Base-by-base conservation (phyloP, 2,797 vertebrate species). In the Platyrinchus mystaceus region DNA sequence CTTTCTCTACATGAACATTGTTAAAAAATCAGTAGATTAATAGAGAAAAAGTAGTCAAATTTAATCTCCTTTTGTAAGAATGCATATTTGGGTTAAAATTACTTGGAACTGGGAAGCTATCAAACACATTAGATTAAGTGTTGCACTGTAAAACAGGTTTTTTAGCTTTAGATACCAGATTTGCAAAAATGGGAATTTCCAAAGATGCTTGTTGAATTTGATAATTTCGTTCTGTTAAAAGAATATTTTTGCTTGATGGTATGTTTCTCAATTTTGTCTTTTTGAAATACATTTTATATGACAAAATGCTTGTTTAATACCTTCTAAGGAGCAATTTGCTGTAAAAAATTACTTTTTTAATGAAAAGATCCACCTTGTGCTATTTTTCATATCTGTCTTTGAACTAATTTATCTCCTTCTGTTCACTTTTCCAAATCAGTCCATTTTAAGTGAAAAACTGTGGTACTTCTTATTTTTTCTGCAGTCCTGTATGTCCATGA, bases 281-380 rank as follows among this genome's bases (percentile, higher is more conserved):
- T 82, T 60, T 46, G 6, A 73, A 73, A 79, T 44, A 27, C 2
- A 70, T 23, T 66, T 89, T 50, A 36, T 74, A 36, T 58, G 24
- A 43, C 9, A 69, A 81, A 91, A 41, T 46, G 1, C 3, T 84
- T 32, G 36, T 30, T 92, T 74, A 80, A 21, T 79, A 73, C 7
- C 14, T 12, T 87, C 6, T 49, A 70, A 70, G 16, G 13, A 90
- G 4, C 2, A 88, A 81, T 55, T 46, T 53, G 6, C 15, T 63
- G 4, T 21, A 50, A 70, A 84, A 36, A 46, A 2, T 5, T 3
- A 0, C 2, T 34, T 76, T 76, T 82, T 56, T 30, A 39, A 36
- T 58, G 0, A 9, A n/a, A 69, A 62, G 2, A 10, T 63, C 15
- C 3, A 37, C 9, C 10, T 43, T 43, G 14, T 49, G 13, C 14